These are phyloP conservation scores for Falco punctatus DNA, from an alignment of 2,113 vertebrate species.

Conservation along the genomic window DNA sequence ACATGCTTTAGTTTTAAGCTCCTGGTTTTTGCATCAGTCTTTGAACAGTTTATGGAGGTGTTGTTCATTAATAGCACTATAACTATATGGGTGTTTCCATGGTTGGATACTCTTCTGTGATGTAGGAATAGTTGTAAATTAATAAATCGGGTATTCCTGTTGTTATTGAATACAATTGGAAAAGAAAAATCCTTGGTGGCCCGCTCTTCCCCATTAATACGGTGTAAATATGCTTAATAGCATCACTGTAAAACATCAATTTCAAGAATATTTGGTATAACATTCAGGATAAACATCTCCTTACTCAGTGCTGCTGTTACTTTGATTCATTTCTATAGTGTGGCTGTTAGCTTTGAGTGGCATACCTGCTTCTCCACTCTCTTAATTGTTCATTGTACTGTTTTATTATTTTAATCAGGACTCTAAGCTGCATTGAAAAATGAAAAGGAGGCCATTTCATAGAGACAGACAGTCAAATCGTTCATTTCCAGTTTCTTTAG, in stretches of 20 bases:
- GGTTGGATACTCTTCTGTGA: background rate
- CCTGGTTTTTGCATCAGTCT: background rate
- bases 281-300: background rate
- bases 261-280: background rate
- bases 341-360: background rate
- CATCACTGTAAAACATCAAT: background rate
- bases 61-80: background rate
- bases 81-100: background rate
- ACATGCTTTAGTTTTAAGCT: background rate
- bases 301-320: background rate
- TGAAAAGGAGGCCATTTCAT: background rate
- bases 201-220: background rate
- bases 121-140: background rate
- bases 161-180: background rate
- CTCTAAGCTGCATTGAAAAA: background rate
- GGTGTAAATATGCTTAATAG: background rate
- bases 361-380: background rate
- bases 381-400: background rate
- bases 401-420: constrained; percentile 27
- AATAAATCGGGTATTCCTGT: background rate
- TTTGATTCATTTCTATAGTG: background rate
- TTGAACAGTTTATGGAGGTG: background rate
- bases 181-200: background rate
- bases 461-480: background rate
- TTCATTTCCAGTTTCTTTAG: background rate